These are phyloP conservation scores for Acheta domesticus DNA, from an alignment of 2,888 invertebrate genomes.

Conservation along the genomic window DNA sequence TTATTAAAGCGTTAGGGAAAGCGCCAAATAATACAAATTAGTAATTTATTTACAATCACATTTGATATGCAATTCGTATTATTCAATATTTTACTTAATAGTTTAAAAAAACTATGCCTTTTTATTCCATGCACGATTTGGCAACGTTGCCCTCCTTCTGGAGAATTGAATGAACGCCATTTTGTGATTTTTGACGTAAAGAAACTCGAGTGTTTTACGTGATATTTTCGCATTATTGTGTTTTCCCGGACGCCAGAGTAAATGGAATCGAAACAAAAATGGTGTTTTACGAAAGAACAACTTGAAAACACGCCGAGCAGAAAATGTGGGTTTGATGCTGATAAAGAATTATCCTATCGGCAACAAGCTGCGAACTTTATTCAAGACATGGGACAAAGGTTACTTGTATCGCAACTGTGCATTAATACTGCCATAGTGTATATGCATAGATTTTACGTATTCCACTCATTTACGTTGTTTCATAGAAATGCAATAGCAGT, in stretches of 20 bases:
- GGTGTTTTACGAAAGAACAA: constrained; percentile 94
- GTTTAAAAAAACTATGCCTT: too few species aligned
- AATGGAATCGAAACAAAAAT: constrained; percentile 81
- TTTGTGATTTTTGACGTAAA: too few species aligned
- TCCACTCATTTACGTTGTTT: constrained; percentile 93
- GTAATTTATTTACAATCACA: too few species aligned
- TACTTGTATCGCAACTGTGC: constrained; percentile 93
- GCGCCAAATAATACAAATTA: too few species aligned
- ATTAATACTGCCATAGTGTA: constrained; percentile 99
- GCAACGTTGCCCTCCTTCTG: too few species aligned
- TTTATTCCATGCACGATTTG: too few species aligned
- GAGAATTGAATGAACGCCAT: too few species aligned
- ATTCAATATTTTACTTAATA: too few species aligned
- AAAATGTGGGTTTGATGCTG: constrained; percentile 85
- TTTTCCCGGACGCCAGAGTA: constrained; percentile 40
- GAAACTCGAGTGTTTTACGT: too few species aligned
- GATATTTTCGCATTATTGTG: too few species aligned
- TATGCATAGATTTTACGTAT: constrained; percentile 98
- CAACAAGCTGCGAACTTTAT: constrained; percentile 97
- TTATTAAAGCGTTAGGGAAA: too few species aligned
- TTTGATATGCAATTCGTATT: too few species aligned
- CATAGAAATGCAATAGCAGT: constrained; percentile 92
- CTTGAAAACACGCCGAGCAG: constrained; percentile 87
- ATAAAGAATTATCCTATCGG: constrained; percentile 90
- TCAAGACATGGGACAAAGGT: constrained; percentile 97